phyloP scores from a whole-genome alignment of 2,797 vertebrate species.

The Sphaeramia orbicularis region DNA sequence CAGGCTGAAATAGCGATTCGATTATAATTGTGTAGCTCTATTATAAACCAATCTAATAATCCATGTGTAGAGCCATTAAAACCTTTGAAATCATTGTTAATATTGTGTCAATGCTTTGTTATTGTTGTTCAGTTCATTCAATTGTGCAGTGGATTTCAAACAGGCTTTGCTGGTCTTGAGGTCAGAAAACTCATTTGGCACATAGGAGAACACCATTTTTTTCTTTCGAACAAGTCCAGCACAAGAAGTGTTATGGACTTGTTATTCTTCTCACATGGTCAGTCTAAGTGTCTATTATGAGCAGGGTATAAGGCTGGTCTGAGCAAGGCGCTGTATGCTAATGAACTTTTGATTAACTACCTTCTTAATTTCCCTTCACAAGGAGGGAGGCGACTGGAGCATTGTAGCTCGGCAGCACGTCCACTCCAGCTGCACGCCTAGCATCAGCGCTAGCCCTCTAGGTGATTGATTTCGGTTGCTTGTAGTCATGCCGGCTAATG shows the following conservation, averaged over 20 bases:
- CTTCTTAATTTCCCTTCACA: constrained; percentile 78
- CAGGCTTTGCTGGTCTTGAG: constrained; percentile 28
- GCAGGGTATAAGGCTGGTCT: constrained; percentile 59
- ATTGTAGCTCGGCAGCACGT: constrained; percentile 45
- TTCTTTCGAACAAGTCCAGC: constrained; percentile 40
- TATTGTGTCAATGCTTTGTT: not conserved
- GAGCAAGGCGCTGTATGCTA: constrained; percentile 77
- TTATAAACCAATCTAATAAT: not conserved
- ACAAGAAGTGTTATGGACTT: constrained; percentile 49
- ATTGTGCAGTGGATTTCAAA: constrained; percentile 25
- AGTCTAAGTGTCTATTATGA: constrained; percentile 71
- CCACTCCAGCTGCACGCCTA: constrained; percentile 40
- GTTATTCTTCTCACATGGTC: constrained; percentile 69
- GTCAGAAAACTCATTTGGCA: constrained; percentile 64
- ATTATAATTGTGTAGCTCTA: no score
- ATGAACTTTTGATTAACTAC: constrained; percentile 86
- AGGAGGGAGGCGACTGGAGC: constrained; percentile 61
- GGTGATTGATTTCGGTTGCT: constrained; percentile 76
- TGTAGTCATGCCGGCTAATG: constrained; percentile 67
- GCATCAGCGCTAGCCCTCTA: constrained; percentile 46
- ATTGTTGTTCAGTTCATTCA: constrained; percentile 1
- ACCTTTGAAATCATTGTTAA: not conserved
- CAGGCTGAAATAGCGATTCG: no score
- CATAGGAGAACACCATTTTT: constrained; percentile 17
- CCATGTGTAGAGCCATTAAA: not conserved